These are phyloP conservation scores for Oreohelix idahoensis DNA, from an alignment of 1,140 invertebrate genomes.

Conservation along the genomic window DNA sequence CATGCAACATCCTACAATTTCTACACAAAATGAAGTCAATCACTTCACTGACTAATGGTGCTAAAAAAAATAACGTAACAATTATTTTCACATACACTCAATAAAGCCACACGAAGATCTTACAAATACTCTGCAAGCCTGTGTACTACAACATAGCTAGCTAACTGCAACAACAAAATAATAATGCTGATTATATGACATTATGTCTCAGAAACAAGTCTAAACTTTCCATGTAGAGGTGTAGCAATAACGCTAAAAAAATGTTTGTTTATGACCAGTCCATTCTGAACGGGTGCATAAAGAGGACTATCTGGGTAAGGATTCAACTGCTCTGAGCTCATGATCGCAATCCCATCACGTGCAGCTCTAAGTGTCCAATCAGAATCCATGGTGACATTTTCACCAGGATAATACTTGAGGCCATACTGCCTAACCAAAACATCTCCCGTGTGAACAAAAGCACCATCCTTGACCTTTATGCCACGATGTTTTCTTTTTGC, in stretches of 20 bases:
- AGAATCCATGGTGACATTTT: conserved; percentile 59
- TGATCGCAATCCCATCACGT: conserved; percentile 56
- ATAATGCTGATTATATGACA: neutral
- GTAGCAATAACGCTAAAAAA: conserved; percentile 61
- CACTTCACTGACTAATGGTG: too few species aligned
- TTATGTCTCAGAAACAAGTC: conserved; percentile 58
- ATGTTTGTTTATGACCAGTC: conserved; percentile 53
- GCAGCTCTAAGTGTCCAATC: conserved; percentile 54
- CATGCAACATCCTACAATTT: too few species aligned
- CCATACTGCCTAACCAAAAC: conserved; percentile 57
- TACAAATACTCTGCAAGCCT: too few species aligned
- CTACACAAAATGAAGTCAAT: too few species aligned
- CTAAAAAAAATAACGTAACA: too few species aligned
- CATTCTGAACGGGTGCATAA: conserved; percentile 53
- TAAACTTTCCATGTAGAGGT: conserved; percentile 58
- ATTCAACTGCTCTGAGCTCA: conserved; percentile 54
- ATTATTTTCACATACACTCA: too few species aligned
- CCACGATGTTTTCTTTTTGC: conserved; percentile 43
- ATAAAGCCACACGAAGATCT: too few species aligned
- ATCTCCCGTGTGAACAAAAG: conserved; percentile 62
- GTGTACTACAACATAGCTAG: too few species aligned
- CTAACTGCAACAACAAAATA: too few species aligned
- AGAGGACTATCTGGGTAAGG: conserved; percentile 65
- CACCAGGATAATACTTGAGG: conserved; percentile 61
- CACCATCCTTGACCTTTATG: conserved; percentile 53